phyloP scores from a whole-genome alignment of 2,797 vertebrate species.

The Chloroceryle amazona region DNA sequence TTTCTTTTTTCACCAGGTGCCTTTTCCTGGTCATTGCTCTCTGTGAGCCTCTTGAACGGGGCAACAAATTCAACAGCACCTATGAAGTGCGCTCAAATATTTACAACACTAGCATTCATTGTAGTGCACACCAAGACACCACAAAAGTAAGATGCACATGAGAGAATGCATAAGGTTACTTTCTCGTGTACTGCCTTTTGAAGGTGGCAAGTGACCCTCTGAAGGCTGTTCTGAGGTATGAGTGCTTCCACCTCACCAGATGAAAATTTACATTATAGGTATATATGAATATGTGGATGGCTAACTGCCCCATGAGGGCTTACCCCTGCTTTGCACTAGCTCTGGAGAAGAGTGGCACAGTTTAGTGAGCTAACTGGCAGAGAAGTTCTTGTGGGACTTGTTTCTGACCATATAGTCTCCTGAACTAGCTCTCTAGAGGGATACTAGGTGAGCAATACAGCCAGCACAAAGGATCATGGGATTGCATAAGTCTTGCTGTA shows the following conservation, averaged over 20 bases:
- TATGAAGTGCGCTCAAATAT: background rate
- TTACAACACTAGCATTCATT: background rate
- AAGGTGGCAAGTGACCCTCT: background rate
- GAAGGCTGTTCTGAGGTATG: background rate
- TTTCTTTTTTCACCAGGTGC: background rate
- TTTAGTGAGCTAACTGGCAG: background rate
- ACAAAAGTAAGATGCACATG: background rate
- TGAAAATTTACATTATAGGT: background rate
- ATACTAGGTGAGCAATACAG: background rate
- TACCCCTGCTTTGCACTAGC: background rate
- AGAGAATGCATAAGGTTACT: background rate
- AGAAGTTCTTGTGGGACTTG: background rate
- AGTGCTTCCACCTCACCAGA: background rate
- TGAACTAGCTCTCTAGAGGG: background rate
- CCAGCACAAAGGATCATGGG: background rate
- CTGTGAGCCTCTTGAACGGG: background rate
- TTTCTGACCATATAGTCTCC: background rate
- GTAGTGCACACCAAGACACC: background rate
- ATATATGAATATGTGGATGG: background rate
- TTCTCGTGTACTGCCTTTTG: background rate
- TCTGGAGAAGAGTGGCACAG: background rate
- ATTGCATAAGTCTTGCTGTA: background rate
- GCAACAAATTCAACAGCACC: background rate
- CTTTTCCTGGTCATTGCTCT: background rate
- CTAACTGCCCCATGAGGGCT: background rate